These are phyloP conservation scores for Drosophila atripex DNA, from an alignment of 2,888 invertebrate species.

Conservation along the genomic window DNA sequence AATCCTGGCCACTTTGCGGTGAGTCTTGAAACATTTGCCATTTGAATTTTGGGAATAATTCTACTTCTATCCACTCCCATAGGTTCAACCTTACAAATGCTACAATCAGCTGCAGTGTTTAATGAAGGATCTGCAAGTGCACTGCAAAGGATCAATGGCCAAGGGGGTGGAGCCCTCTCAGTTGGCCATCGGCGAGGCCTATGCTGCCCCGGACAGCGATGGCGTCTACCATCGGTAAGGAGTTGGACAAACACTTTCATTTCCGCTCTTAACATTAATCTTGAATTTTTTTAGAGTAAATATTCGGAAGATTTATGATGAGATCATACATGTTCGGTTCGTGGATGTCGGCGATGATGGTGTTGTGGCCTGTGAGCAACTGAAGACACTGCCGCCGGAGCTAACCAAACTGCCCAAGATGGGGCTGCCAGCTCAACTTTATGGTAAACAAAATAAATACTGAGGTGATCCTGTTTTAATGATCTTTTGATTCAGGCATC, in stretches of 20 bases:
- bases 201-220: slow-evolving; percentile 86
- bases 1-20: slow-evolving; percentile 86
- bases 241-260: background rate
- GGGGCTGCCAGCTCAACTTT: slow-evolving; percentile 87
- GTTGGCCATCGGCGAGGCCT: slow-evolving; percentile 86
- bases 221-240: slow-evolving; percentile 90
- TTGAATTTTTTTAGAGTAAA: slow-evolving; percentile 85
- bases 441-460: slow-evolving; percentile 83
- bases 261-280: background rate
- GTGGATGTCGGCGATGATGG: slow-evolving; percentile 88
- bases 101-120: slow-evolving; percentile 85
- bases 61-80: background rate
- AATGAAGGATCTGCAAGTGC: slow-evolving; percentile 88
- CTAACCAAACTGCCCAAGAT: slow-evolving; percentile 87
- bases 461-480: too few relatives aligned
- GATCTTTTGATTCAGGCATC: slow-evolving; percentile 83
- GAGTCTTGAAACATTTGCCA: slow-evolving; percentile 18
- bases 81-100: slow-evolving; percentile 85
- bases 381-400: slow-evolving; percentile 85
- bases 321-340: slow-evolving; percentile 86
- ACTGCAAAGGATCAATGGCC: slow-evolving; percentile 85
- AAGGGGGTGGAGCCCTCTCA: slow-evolving; percentile 81
- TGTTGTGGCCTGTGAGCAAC: slow-evolving; percentile 85
- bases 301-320: slow-evolving; percentile 85
- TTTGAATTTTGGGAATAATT: background rate